A percentile compares a stretch with the other conserved stretches of the same genome.
Evolutionary conservation across 2,113 vertebrate genomes (phyloP).

Genomic region (Forbesichthys papilliferus): DNA sequence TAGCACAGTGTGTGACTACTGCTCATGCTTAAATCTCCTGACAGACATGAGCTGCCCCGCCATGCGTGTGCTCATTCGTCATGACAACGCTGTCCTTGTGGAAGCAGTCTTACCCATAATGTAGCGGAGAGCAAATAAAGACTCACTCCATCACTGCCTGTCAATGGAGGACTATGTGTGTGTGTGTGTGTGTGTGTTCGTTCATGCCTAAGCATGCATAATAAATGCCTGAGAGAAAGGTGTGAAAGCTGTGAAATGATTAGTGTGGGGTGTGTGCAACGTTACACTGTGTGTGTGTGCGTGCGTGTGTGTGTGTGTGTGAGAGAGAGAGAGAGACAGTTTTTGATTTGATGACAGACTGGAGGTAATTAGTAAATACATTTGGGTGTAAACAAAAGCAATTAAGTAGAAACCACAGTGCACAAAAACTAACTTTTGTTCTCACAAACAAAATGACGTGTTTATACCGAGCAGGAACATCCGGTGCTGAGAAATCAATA

Average conservation of each 20-base stretch:
- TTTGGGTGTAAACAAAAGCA: neutral
- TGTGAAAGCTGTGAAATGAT: neutral
- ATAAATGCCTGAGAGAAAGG: neutral
- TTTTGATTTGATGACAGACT: neutral
- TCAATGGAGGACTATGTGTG: neutral
- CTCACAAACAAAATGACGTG: neutral
- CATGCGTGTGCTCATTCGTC: conserved; percentile 28
- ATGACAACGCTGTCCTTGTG: conserved; percentile 8
- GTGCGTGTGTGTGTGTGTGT: neutral
- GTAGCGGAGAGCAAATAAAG: conserved; percentile 33
- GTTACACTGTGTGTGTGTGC: neutral
- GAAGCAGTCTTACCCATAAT: neutral
- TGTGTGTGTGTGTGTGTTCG: neutral
- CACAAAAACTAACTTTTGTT: neutral
- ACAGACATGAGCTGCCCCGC: no score
- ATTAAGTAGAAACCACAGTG: neutral
- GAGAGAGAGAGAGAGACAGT: neutral
- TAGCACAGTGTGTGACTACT: no score
- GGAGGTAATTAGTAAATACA: neutral
- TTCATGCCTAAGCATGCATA: neutral
- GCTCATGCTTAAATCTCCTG: no score
- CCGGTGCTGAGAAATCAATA: no score
- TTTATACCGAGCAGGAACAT: neutral
- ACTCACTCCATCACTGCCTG: conserved; percentile 36
- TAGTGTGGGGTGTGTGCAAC: no score